Percentiles rank a stretch among this genome's conserved stretches.
Conservation (phyloP, 1,140 invertebrate genomes). For the Anthonomus grandis region DNA sequence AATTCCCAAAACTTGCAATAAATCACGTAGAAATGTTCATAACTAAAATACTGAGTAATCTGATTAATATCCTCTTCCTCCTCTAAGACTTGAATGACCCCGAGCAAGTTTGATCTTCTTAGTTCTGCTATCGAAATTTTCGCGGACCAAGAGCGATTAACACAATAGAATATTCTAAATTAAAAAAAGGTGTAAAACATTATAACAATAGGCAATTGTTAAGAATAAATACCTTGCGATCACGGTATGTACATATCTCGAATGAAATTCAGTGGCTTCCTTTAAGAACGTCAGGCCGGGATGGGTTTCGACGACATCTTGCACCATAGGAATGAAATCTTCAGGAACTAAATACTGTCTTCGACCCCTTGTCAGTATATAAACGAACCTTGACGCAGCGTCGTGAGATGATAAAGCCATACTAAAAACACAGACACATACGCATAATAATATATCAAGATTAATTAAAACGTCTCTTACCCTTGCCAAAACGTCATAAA, state of each 20-base stretch:
- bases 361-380: conserved; percentile 71
- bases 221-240: conserved; percentile 57
- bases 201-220: neutral
- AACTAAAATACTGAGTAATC: conserved; percentile 97
- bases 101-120: conserved; percentile 83
- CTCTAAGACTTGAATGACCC: conserved; percentile 73
- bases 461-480: conserved; percentile 54
- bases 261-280: conserved; percentile 98
- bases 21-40: conserved; percentile 99
- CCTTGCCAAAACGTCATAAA: conserved; percentile 90
- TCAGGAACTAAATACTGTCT: conserved; percentile 67
- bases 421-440: conserved; percentile 50
- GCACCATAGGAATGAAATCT: conserved; percentile 89
- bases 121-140: conserved; percentile 86
- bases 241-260: conserved; percentile 94
- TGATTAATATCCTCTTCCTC: conserved; percentile 97
- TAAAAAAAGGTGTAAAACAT: neutral
- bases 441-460: too few species aligned
- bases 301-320: conserved; percentile 99
- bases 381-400: conserved; percentile 84
- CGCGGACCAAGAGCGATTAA: conserved; percentile 97
- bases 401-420: conserved; percentile 80
- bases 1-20: conserved; percentile 99
- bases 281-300: conserved; percentile 95
- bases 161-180: conserved; percentile 92